Evolutionary conservation across 2,888 invertebrate genomes (phyloP).

Genomic region (Opisthograptis luteolata): DNA sequence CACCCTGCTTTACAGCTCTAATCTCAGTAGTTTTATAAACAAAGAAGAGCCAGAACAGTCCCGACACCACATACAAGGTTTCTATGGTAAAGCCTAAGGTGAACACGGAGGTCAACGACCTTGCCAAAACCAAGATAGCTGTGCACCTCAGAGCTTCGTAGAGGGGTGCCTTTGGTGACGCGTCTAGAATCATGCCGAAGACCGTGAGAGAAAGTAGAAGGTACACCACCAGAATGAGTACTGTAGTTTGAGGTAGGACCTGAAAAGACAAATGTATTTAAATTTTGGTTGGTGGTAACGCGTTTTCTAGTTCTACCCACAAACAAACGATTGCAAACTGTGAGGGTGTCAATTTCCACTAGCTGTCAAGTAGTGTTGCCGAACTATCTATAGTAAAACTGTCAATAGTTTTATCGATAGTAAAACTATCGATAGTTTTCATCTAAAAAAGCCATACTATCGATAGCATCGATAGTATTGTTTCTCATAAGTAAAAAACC

Average conservation of each 20-base stretch:
- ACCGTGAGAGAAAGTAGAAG: constrained; percentile 86
- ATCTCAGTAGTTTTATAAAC: constrained; percentile 76
- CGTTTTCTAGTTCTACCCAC: not conserved
- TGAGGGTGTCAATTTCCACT: too few species aligned
- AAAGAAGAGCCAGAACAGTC: constrained; percentile 81
- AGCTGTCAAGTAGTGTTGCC: too few species aligned
- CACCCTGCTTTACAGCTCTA: constrained; percentile 44
- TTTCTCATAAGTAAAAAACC: too few species aligned
- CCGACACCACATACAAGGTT: constrained; percentile 77
- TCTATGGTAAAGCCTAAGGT: constrained; percentile 60
- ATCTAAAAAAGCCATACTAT: too few species aligned
- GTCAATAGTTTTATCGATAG: too few species aligned
- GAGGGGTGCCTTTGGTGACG: constrained; percentile 81
- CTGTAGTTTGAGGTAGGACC: constrained; percentile 79
- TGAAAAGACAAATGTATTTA: constrained; percentile 52
- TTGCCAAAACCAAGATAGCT: constrained; percentile 62
- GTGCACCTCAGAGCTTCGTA: constrained; percentile 85
- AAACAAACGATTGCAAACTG: too few species aligned
- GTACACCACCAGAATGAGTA: constrained; percentile 80
- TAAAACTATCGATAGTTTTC: too few species aligned
- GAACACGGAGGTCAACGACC: constrained; percentile 51
- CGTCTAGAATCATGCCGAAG: constrained; percentile 87
- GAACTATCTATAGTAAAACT: too few species aligned
- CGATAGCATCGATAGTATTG: too few species aligned
- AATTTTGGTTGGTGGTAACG: not conserved